Conservation (phyloP, 2,888 invertebrate species). For the Tenodera sinensis region DNA sequence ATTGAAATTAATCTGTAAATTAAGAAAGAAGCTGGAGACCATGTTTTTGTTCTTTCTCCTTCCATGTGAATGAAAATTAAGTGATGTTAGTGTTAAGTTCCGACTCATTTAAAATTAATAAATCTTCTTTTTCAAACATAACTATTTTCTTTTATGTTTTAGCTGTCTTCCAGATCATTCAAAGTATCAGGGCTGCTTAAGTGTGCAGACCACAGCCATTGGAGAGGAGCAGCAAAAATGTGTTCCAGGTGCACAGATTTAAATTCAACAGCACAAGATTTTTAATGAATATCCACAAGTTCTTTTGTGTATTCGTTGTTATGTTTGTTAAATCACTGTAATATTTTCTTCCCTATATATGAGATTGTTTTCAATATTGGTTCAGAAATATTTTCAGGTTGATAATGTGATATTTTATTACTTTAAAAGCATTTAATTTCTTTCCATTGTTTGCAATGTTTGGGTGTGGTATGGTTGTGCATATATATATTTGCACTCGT, state of each 20-base stretch:
- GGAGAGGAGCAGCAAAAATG: background rate
- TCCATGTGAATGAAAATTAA: too few relatives aligned
- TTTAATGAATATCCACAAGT: background rate
- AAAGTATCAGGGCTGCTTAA: slow-evolving; percentile 87
- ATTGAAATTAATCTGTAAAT: too few relatives aligned
- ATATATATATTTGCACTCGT: background rate
- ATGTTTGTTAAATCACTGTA: background rate
- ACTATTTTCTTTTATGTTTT: slow-evolving; percentile 40
- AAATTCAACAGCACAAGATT: slow-evolving; percentile 2
- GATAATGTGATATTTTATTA: background rate
- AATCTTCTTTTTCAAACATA: too few relatives aligned
- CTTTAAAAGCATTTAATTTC: slow-evolving; percentile 3
- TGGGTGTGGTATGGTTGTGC: background rate
- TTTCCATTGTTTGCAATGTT: background rate
- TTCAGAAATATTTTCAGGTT: background rate
- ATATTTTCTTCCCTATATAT: background rate
- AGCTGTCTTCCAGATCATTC: slow-evolving; percentile 97
- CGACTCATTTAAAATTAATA: too few relatives aligned
- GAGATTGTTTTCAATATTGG: background rate
- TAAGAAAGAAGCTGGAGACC: too few relatives aligned
- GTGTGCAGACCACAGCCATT: background rate
- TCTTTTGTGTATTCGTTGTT: background rate
- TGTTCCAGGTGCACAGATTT: background rate
- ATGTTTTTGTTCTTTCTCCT: too few relatives aligned
- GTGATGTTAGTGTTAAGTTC: too few relatives aligned